Evolutionary conservation across 2,113 vertebrate genomes (phyloP), one percentile per base, ranked within the genome.

Genomic region (Cryptotis parvus): DNA sequence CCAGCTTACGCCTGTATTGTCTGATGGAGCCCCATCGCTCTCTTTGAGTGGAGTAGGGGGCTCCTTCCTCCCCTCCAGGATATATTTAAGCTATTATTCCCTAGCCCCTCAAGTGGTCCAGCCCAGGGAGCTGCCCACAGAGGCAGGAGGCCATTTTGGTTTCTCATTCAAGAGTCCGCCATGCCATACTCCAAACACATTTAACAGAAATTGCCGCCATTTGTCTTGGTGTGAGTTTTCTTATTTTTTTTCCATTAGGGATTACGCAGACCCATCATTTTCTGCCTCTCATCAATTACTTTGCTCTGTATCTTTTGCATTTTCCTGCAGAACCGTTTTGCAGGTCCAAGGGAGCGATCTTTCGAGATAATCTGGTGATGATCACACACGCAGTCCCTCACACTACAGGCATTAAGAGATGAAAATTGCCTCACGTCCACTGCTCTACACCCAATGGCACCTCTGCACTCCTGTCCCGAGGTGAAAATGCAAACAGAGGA

Each of bases 371-470:
- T 98, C 97, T 97, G 94, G 95, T 97, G 97, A 98, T 98, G 97
- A 98, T 98, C 96, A 94, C 95, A 97, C 97, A 96, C 96, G 94
- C 97, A 95, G 97, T 94, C 94, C 96, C 2, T 1, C 95, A 88
- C 0, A 68, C 96, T 97, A 85, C 96, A 97, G 97, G 97, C 95
- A 97, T 96, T 96, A 97, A 96, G 97, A 98, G 97, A 97, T 97
- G 98, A 98, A 98, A 98, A 98, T 98, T 98, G 97, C 97, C 97
- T 97, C 58, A 90, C 96, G 97, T 97, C 97, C 98, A 97, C 97
- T 94, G 97, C 95, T 95, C 94, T 94, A 97, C 96, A 96, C 97
- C 96, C 96, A 92, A 95, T 97, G 95, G 73, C 96, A 98, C 97
- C 97, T 98, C 97, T 96, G 97, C 97, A 97, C 97, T 97, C 91